Conservation (phyloP, 35 echinoderm and acorn worm species). For the Hemicentrotus pulcherrimus region DNA sequence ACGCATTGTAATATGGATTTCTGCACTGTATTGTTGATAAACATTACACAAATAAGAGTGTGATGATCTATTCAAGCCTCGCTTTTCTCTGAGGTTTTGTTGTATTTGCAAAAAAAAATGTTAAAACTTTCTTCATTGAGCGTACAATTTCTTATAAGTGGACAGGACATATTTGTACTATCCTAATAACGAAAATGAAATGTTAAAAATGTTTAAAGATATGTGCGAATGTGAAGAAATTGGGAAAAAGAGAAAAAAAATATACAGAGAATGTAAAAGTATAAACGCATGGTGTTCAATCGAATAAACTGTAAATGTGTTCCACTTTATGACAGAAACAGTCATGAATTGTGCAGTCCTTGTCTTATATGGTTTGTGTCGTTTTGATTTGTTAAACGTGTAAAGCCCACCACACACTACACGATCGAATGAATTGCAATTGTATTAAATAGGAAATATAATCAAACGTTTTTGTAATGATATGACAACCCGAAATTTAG, state of each 20-base stretch:
- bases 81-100: background rate
- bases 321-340: conserved; percentile 2
- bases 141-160: background rate
- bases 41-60: background rate
- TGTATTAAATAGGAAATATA: too few species aligned
- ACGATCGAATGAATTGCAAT: too few species aligned
- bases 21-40: background rate
- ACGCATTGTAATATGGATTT: background rate
- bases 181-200: background rate
- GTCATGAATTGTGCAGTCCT: background rate
- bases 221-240: background rate
- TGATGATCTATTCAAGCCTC: background rate
- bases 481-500: too few species aligned
- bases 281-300: conserved; percentile 40
- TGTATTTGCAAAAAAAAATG: background rate
- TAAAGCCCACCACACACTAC: too few species aligned
- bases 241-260: background rate
- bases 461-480: too few species aligned
- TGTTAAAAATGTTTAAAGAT: background rate
- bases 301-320: conserved; percentile 41
- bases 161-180: conserved; percentile 18
- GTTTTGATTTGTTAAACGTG: background rate
- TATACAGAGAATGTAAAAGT: conserved; percentile 19
- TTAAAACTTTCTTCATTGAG: background rate
- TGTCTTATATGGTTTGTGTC: background rate